Base-by-base conservation (phyloP, 2,888 invertebrate genomes). In the Cantharis lateralis region DNA sequence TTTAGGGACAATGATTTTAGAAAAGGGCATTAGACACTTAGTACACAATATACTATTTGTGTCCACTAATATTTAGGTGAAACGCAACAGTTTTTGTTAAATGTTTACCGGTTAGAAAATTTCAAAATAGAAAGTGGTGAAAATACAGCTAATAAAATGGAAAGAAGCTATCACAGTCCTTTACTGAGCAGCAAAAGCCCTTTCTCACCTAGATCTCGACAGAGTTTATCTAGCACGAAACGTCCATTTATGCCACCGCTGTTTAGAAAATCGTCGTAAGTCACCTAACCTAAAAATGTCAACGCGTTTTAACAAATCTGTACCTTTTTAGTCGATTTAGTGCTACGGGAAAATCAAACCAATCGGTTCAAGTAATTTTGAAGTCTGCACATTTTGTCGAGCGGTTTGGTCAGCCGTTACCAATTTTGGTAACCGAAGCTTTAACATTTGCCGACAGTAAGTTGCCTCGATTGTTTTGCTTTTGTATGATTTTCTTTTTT, bases 351-450 rank as follows among this genome's bases (percentile, higher is more conserved):
- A 90, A 92, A 78, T 91, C 93, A 0, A 91, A 90, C 77, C 93
- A 93, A 82, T 92, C 93, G 0, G 91, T 94, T 15, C 94, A 95
- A 88, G 90, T 96, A 9, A 91, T 96, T 64, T 92, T 94, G 82
- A 94, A 95, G 83, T 94, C 95, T 0, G 91, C 93, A 18, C 94
- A 94, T 85, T 90, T 92, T 15, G 91, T 96, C 0, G 96, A 97
- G 87, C 93, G 92, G 73, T 96, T 93, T 89, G 97, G 97, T 0
- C 90, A 93, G 26, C 92, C 96, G 1, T 87, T 97, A 66, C 97
- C 97, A 28, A 96, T 97, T 1, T 91, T 95, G 76, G 95, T 98
- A 2, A 96, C 96, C 18, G 97, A 97, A 89, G 95, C 95, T 0
- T 89, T 97, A 20, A 95, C 95, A 66, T 95, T 95, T 88, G 92